These are phyloP conservation scores for Prenolepis imparis DNA, from an alignment of 2,888 invertebrate species.

Conservation along the genomic window DNA sequence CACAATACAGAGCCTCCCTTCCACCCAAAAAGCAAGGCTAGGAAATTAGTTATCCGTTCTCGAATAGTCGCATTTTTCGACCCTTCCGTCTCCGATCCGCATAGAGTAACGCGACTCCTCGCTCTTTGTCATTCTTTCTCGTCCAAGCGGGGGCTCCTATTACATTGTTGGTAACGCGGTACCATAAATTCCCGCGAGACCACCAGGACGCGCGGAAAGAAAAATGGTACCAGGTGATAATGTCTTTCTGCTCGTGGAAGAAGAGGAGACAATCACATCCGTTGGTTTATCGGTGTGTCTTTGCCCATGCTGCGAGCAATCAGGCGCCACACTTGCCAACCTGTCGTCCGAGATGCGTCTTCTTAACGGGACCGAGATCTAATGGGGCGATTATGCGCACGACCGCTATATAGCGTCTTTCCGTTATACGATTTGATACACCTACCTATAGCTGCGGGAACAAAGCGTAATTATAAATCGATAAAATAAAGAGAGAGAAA, in stretches of 20 bases:
- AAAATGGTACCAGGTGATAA: slow-evolving; percentile 68
- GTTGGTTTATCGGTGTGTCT: slow-evolving; percentile 63
- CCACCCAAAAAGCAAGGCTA: slow-evolving; percentile 50
- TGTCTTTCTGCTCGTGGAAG: slow-evolving; percentile 66
- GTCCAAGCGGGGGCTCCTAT: slow-evolving; percentile 63
- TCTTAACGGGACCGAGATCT: slow-evolving; percentile 56
- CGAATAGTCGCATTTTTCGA: slow-evolving; percentile 64
- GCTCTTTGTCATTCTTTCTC: slow-evolving; percentile 42
- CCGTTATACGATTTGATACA: slow-evolving; percentile 33
- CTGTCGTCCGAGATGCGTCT: slow-evolving; percentile 50
- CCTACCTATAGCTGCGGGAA: background rate
- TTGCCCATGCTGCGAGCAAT: slow-evolving; percentile 67
- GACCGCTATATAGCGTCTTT: slow-evolving; percentile 7
- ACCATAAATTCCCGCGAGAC: slow-evolving; percentile 78
- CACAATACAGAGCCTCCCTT: slow-evolving; percentile 61
- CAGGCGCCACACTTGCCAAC: slow-evolving; percentile 50
- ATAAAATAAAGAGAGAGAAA: background rate
- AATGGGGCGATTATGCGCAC: slow-evolving; percentile 48
- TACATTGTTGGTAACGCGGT: slow-evolving; percentile 77
- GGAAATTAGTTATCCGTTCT: slow-evolving; percentile 68
- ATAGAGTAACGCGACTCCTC: background rate
- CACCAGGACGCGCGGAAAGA: slow-evolving; percentile 64
- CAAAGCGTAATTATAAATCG: slow-evolving; percentile 10
- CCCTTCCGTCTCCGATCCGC: slow-evolving; percentile 47
- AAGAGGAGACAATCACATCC: slow-evolving; percentile 63